Evolutionary conservation across 2,797 vertebrate species (phyloP).

Genomic region (Lophotriccus pileatus): DNA sequence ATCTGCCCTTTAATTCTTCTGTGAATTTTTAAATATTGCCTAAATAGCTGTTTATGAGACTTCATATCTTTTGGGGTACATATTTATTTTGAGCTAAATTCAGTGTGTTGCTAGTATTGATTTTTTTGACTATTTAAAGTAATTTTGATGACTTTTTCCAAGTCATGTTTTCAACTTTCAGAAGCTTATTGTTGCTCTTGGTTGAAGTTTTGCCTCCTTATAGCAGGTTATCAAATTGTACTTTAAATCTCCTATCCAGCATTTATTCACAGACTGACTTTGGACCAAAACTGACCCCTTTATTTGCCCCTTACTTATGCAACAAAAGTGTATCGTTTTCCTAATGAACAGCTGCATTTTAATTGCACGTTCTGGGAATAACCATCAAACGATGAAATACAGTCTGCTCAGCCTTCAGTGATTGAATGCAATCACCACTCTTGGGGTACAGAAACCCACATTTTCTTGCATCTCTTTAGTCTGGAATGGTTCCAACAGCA

Average conservation of each 20-base stretch:
- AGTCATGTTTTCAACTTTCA: not conserved
- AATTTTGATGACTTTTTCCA: not conserved
- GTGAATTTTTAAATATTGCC: not conserved
- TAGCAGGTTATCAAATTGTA: not conserved
- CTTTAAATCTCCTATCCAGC: not conserved
- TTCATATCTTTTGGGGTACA: not conserved
- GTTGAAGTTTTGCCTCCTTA: not conserved
- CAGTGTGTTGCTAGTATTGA: not conserved
- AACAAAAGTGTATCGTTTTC: conserved; percentile 22
- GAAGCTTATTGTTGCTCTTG: not conserved
- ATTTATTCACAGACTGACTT: conserved; percentile 10
- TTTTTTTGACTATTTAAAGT: not conserved
- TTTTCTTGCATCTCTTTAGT: not conserved
- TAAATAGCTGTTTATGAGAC: not conserved
- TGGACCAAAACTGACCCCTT: conserved; percentile 9
- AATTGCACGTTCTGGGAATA: conserved; percentile 53
- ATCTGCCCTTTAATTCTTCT: not conserved
- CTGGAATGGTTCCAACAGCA: not conserved
- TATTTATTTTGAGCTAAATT: not conserved
- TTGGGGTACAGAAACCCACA: not conserved
- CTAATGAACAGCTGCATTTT: conserved; percentile 61
- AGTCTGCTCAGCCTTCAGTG: conserved; percentile 1
- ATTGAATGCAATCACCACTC: not conserved
- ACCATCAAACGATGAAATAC: conserved; percentile 32
- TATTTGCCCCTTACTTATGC: conserved; percentile 22